Evolutionary conservation across 2,113 vertebrate genomes (phyloP), one percentile per base, ranked within the genome.

Genomic region (Hemiscyllium ocellatum): DNA sequence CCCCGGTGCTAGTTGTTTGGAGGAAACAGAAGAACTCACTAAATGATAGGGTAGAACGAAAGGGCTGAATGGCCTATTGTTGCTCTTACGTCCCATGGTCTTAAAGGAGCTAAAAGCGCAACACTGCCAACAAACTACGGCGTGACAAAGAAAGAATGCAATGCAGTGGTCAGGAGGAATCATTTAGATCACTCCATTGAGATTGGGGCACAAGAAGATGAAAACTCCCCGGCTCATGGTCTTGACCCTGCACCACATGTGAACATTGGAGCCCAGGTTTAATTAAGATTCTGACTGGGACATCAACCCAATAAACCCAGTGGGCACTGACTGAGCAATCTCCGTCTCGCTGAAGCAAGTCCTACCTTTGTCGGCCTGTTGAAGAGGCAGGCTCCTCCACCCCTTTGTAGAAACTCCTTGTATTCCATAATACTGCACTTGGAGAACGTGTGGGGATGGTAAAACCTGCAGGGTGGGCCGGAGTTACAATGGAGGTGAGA

Each of bases 361-460:
- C 96, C 97, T 96, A 99, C 99, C 98, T 99, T 99, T 96, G 97
- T 99, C 56, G 99, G 99, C 96, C 98, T 98, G 97, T 99, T 99
- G 96, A 99, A 99, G 96, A 99, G 98, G 97, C 99, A 99, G 4
- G 98, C 98, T 96, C 99, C 99, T 90, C 99, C 98, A 0, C 99
- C 99, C 97, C 98, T 98, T 96, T 98, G 97, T 83, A 99, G 98
- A 96, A 99, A 99, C 96, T 99, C 98, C 97, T 98, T 99, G 96
- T 98, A 99, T 96, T 99, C 98, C 56, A 98, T 97, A 97, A 99
- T 98, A 97, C 99, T 99, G 97, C 99, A 99, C 96, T 98, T 99
- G 76, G 99, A 99, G 97, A 99, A 99, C 97, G 97, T 98, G 87
- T 98, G 98, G n/a, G 98, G 97, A 96, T 98, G 98, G 87, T 98